Base-by-base conservation (phyloP, 2,797 vertebrate species). In the Scyliorhinus canicula region DNA sequence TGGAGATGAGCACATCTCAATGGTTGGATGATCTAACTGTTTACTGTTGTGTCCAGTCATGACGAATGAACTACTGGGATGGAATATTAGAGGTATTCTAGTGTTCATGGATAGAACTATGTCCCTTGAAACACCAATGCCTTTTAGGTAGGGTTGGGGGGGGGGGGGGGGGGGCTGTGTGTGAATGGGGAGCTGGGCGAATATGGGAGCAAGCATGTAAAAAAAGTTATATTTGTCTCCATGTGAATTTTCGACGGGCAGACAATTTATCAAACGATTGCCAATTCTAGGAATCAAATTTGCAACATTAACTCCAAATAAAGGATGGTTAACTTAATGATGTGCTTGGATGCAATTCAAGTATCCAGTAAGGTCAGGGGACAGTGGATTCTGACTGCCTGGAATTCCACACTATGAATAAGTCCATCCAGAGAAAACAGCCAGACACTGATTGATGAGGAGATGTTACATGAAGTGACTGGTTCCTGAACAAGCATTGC, bases 341-440 rank as follows among this genome's bases (percentile, higher is more conserved):
- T 90, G 86, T 90, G 86, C 86, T 55, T 90, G 86, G 55, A 90
- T 90, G 86, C 52, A n/a, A 90, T 60, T 16, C 52, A 90, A 90
- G 55, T 90, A 60, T 90, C 86, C 57, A 60, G 52, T 19, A 19
- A 57, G 86, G 52, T 90, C 57, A 60, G 86, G 52, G 52, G 31
- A 50, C 86, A 1, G 4, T 90, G 35, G 57, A 90, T 57, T 57
- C 28, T 60, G 52, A 60, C 57, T 57, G 86, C 57, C 86, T 90
- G 86, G 86, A 90, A 90, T 90, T 60, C 35, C 86, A 90, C 60
- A 57, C 86, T 60, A 55, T 90, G 31, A 60, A 57, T 90, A 21
- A 21, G 19, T 90, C 52, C 1, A 0, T 90, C 52, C 86, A 90
- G 52, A 90, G 14, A 90, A 60, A 90, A 90, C 86, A 90, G 52